Evolutionary conservation across 2,113 vertebrate species (phyloP), one percentile per base, ranked within the genome.

Genomic region (Dunckerocampus dactyliophorus): DNA sequence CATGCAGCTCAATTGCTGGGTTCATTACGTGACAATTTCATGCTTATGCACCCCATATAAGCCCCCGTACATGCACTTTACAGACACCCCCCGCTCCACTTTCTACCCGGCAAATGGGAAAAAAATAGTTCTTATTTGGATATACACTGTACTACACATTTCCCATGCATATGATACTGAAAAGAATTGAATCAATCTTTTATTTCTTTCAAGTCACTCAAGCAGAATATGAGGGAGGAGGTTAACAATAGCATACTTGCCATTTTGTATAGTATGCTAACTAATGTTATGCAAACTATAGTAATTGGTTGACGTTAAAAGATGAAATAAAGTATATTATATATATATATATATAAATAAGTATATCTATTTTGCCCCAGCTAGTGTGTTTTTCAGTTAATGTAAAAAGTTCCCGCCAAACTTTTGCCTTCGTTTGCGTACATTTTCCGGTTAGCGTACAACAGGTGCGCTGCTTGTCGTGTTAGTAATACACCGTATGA

Each of bases 21-120:
- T 72, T 79, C 64, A 72, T 75, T 67, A 72, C 66, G 68, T 62
- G 28, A 81, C 69, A 79, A 79, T 84, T 80, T 83, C 65, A 80
- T 65, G 71, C 71, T 71, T 57, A 58, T 68, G 67, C 80, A 63
- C 63, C 61, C 55, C 1, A 43, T 57, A 28, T 56, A 59, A 65
- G 77, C 69, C 21, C 48, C 14, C 13, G 12, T 51, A 24, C 47
- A 49, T 1, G n/a, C 71, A 75, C 56, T 22, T 43, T 15, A 4
- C 20, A 22, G 20, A 21, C 48, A n/a, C 48, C n/a, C 47, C 20
- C 47, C 47, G 2, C n/a, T 22, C 21, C 20, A 50, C 22, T 22
- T 22, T 14, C 20, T 22, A 12, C 49, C 12, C 21, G 5, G 49
- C 11, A 15, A 21, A 14, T 13, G 6, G 4, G 21, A 13, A 51